These are phyloP conservation scores for Synaphobranchus kaupii DNA, from an alignment of 2,797 vertebrate species.

Conservation along the genomic window DNA sequence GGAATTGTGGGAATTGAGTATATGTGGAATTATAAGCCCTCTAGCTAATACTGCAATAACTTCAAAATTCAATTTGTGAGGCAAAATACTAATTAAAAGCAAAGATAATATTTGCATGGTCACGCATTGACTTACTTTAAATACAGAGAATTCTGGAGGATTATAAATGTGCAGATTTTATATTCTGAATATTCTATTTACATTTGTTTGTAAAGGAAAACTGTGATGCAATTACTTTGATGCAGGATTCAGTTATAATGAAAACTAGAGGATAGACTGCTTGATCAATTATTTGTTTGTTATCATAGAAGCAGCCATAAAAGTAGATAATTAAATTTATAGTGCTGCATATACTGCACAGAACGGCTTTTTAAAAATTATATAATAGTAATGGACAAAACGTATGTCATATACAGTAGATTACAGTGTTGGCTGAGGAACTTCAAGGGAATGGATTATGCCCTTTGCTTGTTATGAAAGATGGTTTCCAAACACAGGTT, in stretches of 20 bases:
- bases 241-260: slow-evolving; percentile 1
- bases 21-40: not conserved
- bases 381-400: not conserved
- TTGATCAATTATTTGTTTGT: not conserved
- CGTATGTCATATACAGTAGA: not conserved
- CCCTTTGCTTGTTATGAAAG: not conserved
- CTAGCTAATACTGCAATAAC: not conserved
- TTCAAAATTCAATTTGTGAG: not conserved
- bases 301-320: not conserved
- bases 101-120: not conserved
- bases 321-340: not conserved
- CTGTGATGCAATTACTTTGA: not conserved
- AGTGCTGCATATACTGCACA: not conserved
- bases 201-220: not conserved
- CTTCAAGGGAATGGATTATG: not conserved
- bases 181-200: not conserved
- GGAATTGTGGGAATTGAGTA: not conserved
- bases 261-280: not conserved
- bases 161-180: not conserved
- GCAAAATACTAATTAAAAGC: not conserved
- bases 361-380: not conserved
- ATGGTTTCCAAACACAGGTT: not conserved
- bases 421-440: not conserved
- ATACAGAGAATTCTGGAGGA: not conserved
- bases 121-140: not conserved